A percentile compares a stretch with the other conserved stretches of the same genome.
These are phyloP conservation scores for Hirundichthys speculiger DNA, from an alignment of 2,113 vertebrate species.

Conservation along the genomic window DNA sequence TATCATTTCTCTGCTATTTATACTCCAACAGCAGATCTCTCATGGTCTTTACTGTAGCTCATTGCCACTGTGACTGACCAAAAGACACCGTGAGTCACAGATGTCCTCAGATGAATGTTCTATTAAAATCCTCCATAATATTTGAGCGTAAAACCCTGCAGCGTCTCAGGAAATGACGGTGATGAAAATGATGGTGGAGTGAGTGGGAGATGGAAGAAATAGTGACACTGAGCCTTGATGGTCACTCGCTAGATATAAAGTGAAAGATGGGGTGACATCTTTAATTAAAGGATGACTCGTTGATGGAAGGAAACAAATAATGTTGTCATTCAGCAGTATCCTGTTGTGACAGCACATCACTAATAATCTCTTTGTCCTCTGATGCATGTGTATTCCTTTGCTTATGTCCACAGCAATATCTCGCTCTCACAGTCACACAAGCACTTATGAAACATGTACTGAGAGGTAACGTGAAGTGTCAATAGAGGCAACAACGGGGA, in stretches of 20 bases:
- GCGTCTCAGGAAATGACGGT: constrained; percentile 41
- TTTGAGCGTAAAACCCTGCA: constrained; percentile 35
- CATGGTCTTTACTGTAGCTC: constrained; percentile 42
- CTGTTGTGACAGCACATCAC: constrained; percentile 66
- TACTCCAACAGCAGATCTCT: constrained; percentile 9
- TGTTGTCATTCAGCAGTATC: constrained; percentile 65
- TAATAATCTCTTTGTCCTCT: constrained; percentile 59
- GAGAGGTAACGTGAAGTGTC: not conserved
- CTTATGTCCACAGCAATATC: constrained; percentile 10
- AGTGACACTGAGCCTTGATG: constrained; percentile 53
- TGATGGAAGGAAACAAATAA: constrained; percentile 70
- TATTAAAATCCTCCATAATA: constrained; percentile 55
- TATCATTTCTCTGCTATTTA: not conserved
- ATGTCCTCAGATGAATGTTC: constrained; percentile 45
- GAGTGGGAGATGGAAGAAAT: constrained; percentile 16
- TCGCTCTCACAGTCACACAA: not conserved
- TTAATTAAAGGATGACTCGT: constrained; percentile 68
- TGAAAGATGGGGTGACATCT: constrained; percentile 67
- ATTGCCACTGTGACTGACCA: constrained; percentile 18
- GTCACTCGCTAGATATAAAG: constrained; percentile 55
- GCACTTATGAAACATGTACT: not conserved
- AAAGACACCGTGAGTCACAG: constrained; percentile 54
- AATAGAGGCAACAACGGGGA: constrained; percentile 1
- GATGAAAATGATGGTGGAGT: constrained; percentile 31
- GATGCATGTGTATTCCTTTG: constrained; percentile 20